These are phyloP conservation scores for Camponotus vicinus DNA, from an alignment of 1,140 invertebrate genomes.

Conservation along the genomic window DNA sequence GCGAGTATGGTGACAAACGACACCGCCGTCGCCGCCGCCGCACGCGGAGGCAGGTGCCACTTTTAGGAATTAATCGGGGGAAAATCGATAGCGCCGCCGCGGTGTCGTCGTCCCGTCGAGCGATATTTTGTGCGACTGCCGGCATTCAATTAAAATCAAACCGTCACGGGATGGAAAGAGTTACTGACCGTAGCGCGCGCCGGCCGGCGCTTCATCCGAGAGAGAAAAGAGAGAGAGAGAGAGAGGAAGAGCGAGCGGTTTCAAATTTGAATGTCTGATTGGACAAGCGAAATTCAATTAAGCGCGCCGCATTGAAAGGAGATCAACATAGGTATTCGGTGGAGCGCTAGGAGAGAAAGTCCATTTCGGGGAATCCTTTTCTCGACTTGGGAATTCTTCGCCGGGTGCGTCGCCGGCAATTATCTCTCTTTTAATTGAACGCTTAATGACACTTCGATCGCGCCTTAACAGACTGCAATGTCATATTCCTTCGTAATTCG, in stretches of 20 bases:
- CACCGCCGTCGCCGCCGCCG: not conserved
- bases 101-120: constrained; percentile 36
- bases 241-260: constrained; percentile 13
- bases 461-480: constrained; percentile 38
- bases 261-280: constrained; percentile 82
- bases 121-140: constrained; percentile 69
- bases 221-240: not conserved
- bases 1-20: constrained; percentile 32
- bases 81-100: constrained; percentile 65
- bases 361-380: constrained; percentile 55
- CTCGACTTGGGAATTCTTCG: constrained; percentile 59
- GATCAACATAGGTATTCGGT: constrained; percentile 52
- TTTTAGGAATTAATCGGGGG: constrained; percentile 62
- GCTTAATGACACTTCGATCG: constrained; percentile 56
- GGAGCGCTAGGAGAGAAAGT: constrained; percentile 59
- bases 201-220: constrained; percentile 24
- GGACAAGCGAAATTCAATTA: constrained; percentile 80
- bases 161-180: constrained; percentile 74
- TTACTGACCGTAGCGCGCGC: constrained; percentile 59
- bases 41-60: constrained; percentile 33
- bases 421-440: constrained; percentile 60
- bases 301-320: constrained; percentile 62
- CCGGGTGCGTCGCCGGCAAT: constrained; percentile 53
- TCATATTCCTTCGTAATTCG: constrained; percentile 40
- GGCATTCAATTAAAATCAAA: constrained; percentile 76